These are phyloP conservation scores for Tinea semifulvella DNA, from an alignment of 2,888 invertebrate species.

Conservation along the genomic window DNA sequence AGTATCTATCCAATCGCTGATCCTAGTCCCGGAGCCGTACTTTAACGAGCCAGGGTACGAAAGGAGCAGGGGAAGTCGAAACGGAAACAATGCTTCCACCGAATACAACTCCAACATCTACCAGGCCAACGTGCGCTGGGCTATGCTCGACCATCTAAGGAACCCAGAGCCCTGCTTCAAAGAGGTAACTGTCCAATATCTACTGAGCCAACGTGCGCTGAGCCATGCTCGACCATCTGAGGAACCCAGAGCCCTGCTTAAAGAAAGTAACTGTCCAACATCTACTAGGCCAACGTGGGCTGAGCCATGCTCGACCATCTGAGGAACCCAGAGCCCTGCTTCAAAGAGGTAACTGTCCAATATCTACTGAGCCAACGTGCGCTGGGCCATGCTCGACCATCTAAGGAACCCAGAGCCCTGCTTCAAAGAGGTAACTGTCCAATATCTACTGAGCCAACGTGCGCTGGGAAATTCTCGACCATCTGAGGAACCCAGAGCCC, in stretches of 20 bases:
- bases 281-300: conserved; percentile 91
- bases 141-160: conserved; percentile 92
- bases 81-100: conserved; percentile 87
- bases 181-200: conserved; percentile 92
- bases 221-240: conserved; percentile 95
- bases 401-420: conserved; percentile 89
- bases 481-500: conserved; percentile 91
- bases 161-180: conserved; percentile 92
- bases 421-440: conserved; percentile 90
- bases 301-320: conserved; percentile 98
- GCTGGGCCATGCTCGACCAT: conserved; percentile 97
- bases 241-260: conserved; percentile 94
- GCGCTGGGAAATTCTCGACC: conserved; percentile 96
- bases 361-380: conserved; percentile 92
- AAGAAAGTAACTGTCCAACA: no score
- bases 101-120: conserved; percentile 97
- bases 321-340: conserved; percentile 89
- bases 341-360: no score
- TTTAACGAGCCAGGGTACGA: conserved; percentile 97
- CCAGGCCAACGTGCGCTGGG: conserved; percentile 95
- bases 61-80: conserved; percentile 86
- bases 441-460: conserved; percentile 95
- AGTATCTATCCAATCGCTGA: conserved; percentile 92
- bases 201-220: conserved; percentile 94
- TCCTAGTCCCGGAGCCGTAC: conserved; percentile 92